Base-by-base conservation (phyloP, 2,113 vertebrate species). In the Calonectris borealis region DNA sequence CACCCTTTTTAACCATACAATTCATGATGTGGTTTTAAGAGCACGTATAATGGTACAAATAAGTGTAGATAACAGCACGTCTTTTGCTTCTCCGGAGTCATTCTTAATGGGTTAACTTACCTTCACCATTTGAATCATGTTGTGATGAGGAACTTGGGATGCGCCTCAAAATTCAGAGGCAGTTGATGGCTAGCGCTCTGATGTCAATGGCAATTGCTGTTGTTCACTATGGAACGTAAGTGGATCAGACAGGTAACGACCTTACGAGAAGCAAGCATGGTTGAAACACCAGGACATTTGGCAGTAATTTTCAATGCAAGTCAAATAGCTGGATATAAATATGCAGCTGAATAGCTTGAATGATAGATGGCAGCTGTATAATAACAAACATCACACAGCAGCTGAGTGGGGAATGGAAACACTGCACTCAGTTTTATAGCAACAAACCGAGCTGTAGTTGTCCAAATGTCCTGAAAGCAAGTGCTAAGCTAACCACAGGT, bases 51-150 rank as follows among this genome's bases (percentile, higher is more conserved):
- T 0, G 0, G 40, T 20, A 73, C 34, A 83, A 88, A 58, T 14
- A 79, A 34, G 5, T 1, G 9, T 17, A 58, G 65, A 16, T 20
- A 68, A 80, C 25, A 83, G 29, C 7, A 7, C 4, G 12, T 19
- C 32, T 54, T 82, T 46, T 62, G 32, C 25, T 76, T 57, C 22
- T 65, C 65, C 4, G 1, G 13, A 83, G 34, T 72, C 25, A 38
- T 16, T 60, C 38, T 32, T 49, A 29, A 55, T 3, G 8, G 18
- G 9, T 64, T 58, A 58, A 62, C 32, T 68, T 42, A 42, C 42
- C 52, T 64, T 57, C 48, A 31, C 15, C 24, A 27, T 17, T 10
- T 7, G 1, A 71, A 68, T 70, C 27, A 18, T 0, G 0, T 10
- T 79, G 44, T 15, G n/a, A 75, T 5, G 42, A 81, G 64, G 8